These are phyloP conservation scores for Gryllus bimaculatus DNA, from an alignment of 1,140 invertebrate genomes.

Conservation along the genomic window DNA sequence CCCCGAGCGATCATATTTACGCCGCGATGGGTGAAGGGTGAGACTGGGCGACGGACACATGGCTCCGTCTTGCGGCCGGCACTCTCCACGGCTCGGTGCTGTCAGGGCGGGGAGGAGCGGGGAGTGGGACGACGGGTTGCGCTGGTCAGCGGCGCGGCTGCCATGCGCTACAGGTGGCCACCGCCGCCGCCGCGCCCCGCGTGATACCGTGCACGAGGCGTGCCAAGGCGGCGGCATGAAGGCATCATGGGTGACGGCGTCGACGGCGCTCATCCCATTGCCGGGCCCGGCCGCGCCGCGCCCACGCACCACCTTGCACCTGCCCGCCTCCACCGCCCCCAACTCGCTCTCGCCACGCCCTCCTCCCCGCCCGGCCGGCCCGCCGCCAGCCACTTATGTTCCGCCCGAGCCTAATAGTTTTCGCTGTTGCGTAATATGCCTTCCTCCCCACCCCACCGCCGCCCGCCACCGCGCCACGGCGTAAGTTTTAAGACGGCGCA, in stretches of 20 bases:
- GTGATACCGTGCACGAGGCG: not conserved
- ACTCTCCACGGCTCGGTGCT: not conserved
- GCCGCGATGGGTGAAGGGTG: too few relatives aligned
- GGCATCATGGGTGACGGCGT: slow-evolving; percentile 2
- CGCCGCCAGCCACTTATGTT: not conserved
- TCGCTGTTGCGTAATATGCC: not conserved
- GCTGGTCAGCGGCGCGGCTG: not conserved
- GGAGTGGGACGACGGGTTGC: not conserved
- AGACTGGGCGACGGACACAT: too few relatives aligned
- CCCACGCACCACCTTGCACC: not conserved
- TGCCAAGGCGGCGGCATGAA: not conserved
- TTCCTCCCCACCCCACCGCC: not conserved
- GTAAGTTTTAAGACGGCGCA: not conserved
- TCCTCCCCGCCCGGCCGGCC: too few relatives aligned
- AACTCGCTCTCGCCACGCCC: not conserved
- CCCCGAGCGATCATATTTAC: too few relatives aligned
- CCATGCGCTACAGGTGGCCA: not conserved
- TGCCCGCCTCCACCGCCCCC: not conserved
- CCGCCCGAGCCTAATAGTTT: not conserved
- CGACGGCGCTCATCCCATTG: not conserved
- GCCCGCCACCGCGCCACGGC: too few relatives aligned
- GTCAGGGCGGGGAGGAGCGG: not conserved
- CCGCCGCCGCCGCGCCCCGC: too few relatives aligned
- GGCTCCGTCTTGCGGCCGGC: not conserved
- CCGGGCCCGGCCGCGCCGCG: too few relatives aligned